Evolutionary conservation across 2,888 invertebrate species (phyloP).

Genomic region (Syritta pipiens): DNA sequence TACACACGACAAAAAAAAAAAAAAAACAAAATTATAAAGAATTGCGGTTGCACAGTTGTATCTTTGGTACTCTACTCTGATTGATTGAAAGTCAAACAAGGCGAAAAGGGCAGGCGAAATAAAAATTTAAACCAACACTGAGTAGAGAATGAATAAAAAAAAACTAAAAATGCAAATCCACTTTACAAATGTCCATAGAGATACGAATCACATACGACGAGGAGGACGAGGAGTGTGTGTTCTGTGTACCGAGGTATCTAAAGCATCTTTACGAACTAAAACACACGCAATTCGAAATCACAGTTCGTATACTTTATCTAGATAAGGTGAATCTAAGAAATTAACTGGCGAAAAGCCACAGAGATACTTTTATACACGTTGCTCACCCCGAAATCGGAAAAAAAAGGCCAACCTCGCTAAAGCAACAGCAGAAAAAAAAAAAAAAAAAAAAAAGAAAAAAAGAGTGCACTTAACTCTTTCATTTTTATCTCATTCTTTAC

Average conservation of each 20-base stretch:
- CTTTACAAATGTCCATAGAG: constrained; percentile 50
- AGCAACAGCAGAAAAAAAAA: too few species aligned
- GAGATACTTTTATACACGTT: constrained; percentile 44
- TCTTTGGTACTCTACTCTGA: constrained; percentile 31
- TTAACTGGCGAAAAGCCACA: constrained; percentile 64
- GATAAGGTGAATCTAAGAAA: constrained; percentile 68
- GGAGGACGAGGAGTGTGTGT: too few species aligned
- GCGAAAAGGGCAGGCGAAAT: neutral
- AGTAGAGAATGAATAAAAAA: neutral
- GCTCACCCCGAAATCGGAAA: constrained; percentile 44
- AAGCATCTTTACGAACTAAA: constrained; percentile 55
- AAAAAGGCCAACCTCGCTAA: too few species aligned
- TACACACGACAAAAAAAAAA: constrained; percentile 4
- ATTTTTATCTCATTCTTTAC: constrained; percentile 51
- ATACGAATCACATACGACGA: too few species aligned
- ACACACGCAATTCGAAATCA: constrained; percentile 59
- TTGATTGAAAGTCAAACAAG: constrained; percentile 59
- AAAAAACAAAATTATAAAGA: constrained; percentile 34
- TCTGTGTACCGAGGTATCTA: too few species aligned
- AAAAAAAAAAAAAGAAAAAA: neutral
- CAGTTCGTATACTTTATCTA: constrained; percentile 58
- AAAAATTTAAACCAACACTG: too few species aligned
- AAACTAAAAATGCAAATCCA: constrained; percentile 18
- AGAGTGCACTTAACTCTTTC: constrained; percentile 61
- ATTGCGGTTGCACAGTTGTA: constrained; percentile 51